A percentile compares a stretch with the other conserved stretches of the same genome.
Evolutionary conservation across 1,140 invertebrate species (phyloP).

Genomic region (Drosophila parvula): DNA sequence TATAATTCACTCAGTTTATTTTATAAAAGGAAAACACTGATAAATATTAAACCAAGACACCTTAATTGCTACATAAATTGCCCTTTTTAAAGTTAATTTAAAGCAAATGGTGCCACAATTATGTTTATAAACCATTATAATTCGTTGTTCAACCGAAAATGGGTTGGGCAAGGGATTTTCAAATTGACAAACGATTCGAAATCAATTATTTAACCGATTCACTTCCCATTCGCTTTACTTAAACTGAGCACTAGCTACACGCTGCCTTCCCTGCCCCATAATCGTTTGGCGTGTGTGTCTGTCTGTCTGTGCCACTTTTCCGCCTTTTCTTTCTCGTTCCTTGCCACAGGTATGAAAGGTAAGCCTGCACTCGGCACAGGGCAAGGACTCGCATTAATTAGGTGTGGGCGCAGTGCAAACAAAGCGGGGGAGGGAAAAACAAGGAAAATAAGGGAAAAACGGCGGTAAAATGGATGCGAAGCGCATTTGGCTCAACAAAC

Average conservation of each 20-base stretch:
- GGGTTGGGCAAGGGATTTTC: background rate
- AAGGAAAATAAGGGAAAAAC: background rate
- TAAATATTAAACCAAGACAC: too few species aligned
- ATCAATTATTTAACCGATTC: constrained; percentile 28
- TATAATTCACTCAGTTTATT: too few species aligned
- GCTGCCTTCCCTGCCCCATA: background rate
- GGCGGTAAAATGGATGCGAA: background rate
- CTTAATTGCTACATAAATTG: too few species aligned
- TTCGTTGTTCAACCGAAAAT: too few species aligned
- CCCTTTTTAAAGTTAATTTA: background rate
- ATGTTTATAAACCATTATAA: background rate
- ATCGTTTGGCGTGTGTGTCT: background rate
- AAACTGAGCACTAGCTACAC: background rate
- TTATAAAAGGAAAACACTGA: too few species aligned
- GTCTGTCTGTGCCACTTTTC: background rate
- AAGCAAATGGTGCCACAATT: constrained; percentile 1
- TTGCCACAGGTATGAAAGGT: background rate
- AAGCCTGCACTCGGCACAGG: constrained; percentile 17
- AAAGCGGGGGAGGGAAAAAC: background rate
- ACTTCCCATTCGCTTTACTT: background rate
- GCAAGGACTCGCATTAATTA: constrained; percentile 34
- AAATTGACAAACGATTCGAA: constrained; percentile 13
- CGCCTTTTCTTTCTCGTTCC: too few species aligned
- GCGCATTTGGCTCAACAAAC: constrained; percentile 5
- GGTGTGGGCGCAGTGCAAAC: constrained; percentile 31